Conservation (phyloP, 2,113 vertebrate species). For the Archilochus colubris region DNA sequence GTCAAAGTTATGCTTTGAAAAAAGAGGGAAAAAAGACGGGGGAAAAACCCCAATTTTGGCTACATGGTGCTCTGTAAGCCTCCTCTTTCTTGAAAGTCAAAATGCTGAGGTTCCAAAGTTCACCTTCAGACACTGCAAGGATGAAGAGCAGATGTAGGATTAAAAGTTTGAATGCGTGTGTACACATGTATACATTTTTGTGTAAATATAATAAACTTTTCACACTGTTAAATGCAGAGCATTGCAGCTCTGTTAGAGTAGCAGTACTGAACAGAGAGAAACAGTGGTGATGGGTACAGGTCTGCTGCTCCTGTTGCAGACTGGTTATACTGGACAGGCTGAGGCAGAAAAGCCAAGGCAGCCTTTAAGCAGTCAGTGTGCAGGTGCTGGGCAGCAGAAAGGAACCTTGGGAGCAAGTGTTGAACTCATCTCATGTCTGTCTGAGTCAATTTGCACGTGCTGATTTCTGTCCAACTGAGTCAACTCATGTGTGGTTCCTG, state of each 20-base stretch:
- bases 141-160: not conserved
- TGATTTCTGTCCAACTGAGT: not conserved
- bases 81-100: not conserved
- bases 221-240: not conserved
- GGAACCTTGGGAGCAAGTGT: not conserved
- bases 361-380: rapidly evolving
- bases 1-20: not conserved
- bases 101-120: not conserved
- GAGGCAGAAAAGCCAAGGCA: not conserved
- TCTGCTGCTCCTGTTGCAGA: not conserved
- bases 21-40: not conserved
- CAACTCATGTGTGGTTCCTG: not conserved
- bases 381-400: not conserved
- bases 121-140: not conserved
- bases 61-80: not conserved
- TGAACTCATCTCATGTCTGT: not conserved
- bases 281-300: not conserved
- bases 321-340: not conserved
- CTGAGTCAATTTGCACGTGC: not conserved
- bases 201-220: not conserved
- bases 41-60: not conserved
- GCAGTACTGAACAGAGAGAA: not conserved
- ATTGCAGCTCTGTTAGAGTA: not conserved
- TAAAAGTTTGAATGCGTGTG: not conserved
- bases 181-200: rapidly evolving